Base-by-base conservation (phyloP, 37 sponge, comb jelly and placozoan genomes). In the Chondrosia reniformis region DNA sequence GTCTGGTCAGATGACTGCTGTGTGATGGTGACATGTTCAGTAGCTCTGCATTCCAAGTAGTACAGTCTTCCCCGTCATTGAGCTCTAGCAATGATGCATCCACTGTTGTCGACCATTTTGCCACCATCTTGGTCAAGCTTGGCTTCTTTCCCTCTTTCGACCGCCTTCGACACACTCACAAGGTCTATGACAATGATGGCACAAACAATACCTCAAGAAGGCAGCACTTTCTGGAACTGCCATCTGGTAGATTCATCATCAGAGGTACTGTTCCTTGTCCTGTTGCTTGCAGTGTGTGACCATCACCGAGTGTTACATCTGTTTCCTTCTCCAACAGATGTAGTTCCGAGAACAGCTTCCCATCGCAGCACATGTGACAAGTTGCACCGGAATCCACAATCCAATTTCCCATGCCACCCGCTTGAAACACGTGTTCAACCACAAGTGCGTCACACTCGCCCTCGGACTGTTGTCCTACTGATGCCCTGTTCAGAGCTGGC, bases 221-320 rank as follows among this genome's bases (percentile, higher is more conserved):
- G 22, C 65, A 76, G 63, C 85, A 84, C 45, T 36, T 84, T 38
- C 45, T 52, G n/a, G 46, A 64, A 22, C 46, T 55, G 38, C 85
- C 79, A 72, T 71, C 63, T 30, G 85, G 85, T 61, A 84, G 46
- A 5, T 19, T 21, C 38, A 37, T 75, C 42, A 71, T 32, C 4
- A 83, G 37, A 37, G 34, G 24, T n/a, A 83, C 83, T 56, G 58
- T 56, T 3, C 58, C 58, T 56, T 56, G 3, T 56, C 6, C 52
- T 22, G 55, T 76, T 3, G 27, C 83, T 76, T 76, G 31, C 55
- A 83, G 42, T 28, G 37, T 10, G 46, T 62, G 65, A 49, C 76
- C 83, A 62, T 83, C 83, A 63, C 83, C 83, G 8, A 83, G 54
- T 1, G 83, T 83, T 64, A 83, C 83, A 56, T 75, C 67, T 63